phyloP scores from a whole-genome alignment of 2,113 vertebrate species.

The Sorex araneus region DNA sequence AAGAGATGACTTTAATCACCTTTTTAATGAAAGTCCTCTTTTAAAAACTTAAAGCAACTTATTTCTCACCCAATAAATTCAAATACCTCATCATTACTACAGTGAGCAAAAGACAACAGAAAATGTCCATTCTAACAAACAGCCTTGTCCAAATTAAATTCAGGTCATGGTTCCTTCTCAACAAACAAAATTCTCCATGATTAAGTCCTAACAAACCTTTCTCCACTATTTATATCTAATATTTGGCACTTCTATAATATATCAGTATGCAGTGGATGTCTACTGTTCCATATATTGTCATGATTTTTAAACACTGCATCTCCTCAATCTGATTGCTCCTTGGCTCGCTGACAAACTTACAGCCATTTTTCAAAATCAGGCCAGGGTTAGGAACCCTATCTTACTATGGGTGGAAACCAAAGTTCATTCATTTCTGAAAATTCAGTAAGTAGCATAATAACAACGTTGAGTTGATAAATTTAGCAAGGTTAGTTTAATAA shows the following conservation, averaged over 20 bases:
- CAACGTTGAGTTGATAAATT: too few relatives aligned
- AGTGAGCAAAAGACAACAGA: constrained; percentile 11
- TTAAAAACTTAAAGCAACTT: not conserved
- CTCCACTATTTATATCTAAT: not conserved
- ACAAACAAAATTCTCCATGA: not conserved
- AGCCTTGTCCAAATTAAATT: not conserved
- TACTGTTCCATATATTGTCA: not conserved
- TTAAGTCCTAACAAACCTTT: not conserved
- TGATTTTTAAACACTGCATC: not conserved
- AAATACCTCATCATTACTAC: not conserved
- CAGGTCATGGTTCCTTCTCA: not conserved
- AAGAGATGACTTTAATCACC: constrained; percentile 26
- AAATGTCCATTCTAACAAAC: not conserved
- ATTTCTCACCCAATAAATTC: not conserved
- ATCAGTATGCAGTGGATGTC: not conserved
- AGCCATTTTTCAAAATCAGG: not conserved
- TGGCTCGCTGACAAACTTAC: not conserved
- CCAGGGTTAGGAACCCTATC: not conserved
- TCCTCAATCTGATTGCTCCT: not conserved
- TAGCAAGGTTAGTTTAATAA: not conserved
- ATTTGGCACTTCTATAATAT: not conserved
- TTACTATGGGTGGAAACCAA: constrained; percentile 36
- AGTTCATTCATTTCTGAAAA: constrained; percentile 14
- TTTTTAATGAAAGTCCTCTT: not conserved
- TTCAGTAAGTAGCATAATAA: constrained; percentile 15